A percentile compares a stretch with the other conserved stretches of the same genome.
Evolutionary conservation across 1,140 invertebrate species (phyloP).

Genomic region (Lepidurus arcticus): DNA sequence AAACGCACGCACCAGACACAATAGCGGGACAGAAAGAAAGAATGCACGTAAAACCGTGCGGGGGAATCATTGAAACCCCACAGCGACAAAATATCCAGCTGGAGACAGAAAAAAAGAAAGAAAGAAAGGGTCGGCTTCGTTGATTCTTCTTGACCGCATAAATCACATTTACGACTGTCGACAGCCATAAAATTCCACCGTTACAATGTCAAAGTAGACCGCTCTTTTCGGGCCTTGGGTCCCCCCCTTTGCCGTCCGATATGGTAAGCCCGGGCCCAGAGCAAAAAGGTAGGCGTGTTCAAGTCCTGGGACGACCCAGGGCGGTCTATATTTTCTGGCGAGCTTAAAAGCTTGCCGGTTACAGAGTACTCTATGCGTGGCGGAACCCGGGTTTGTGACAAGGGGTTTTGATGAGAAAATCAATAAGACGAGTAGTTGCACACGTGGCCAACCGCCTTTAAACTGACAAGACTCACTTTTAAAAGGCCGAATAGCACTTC

Average conservation of each 20-base stretch:
- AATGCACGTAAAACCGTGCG: background rate
- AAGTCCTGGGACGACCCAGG: background rate
- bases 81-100: background rate
- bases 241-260: background rate
- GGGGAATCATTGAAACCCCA: background rate
- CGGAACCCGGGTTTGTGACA: background rate
- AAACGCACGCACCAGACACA: background rate
- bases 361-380: background rate
- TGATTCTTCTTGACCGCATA: conserved; percentile 18
- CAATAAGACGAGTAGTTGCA: background rate
- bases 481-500: background rate
- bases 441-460: conserved; percentile 17
- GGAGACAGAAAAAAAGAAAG: background rate
- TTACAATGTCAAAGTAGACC: conserved; percentile 1
- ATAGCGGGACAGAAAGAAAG: background rate
- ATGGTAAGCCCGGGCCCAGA: background rate
- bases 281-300: background rate
- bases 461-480: background rate
- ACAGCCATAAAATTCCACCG: conserved; percentile 10
- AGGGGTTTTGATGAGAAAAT: conserved; percentile 19
- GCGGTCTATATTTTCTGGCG: background rate
- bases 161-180: conserved; percentile 17
- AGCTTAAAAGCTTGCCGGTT: background rate
- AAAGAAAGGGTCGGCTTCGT: background rate
- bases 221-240: background rate